Evolutionary conservation across 1,140 invertebrate species (phyloP).

Genomic region (Drosophila melanica): DNA sequence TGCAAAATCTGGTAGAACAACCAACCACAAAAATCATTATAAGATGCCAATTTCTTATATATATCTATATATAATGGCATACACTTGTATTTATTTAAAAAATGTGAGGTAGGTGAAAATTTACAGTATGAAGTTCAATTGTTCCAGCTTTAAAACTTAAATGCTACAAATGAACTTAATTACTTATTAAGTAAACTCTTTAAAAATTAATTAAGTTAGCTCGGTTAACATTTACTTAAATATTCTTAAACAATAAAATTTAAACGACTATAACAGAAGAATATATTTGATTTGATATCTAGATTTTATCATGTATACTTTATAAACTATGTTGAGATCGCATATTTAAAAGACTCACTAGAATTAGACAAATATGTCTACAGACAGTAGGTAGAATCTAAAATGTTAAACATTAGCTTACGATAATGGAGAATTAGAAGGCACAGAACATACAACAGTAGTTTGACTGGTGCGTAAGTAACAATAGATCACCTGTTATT

Average conservation of each 20-base stretch:
- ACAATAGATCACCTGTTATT: constrained; percentile 42
- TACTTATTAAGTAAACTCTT: neutral
- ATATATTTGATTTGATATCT: neutral
- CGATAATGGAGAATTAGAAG: too few species aligned
- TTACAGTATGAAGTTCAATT: neutral
- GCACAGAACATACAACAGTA: too few species aligned
- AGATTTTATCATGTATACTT: neutral
- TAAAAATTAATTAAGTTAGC: neutral
- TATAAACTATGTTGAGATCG: constrained; percentile 15
- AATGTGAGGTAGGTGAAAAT: neutral
- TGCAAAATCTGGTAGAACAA: too few species aligned
- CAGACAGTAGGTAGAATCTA: neutral
- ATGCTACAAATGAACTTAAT: neutral
- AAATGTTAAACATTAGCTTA: neutral
- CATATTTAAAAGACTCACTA: neutral
- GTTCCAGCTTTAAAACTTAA: neutral
- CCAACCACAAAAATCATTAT: too few species aligned
- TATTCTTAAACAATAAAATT: neutral
- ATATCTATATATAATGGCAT: neutral
- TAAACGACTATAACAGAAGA: neutral
- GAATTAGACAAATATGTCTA: neutral
- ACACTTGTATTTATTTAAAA: neutral
- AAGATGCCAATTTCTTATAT: neutral
- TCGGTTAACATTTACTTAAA: neutral
- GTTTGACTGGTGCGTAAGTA: too few species aligned